Evolutionary conservation across 2,888 invertebrate genomes (phyloP), one percentile per base, ranked within the genome.

Genomic region (Synanthedon tipuliformis): DNA sequence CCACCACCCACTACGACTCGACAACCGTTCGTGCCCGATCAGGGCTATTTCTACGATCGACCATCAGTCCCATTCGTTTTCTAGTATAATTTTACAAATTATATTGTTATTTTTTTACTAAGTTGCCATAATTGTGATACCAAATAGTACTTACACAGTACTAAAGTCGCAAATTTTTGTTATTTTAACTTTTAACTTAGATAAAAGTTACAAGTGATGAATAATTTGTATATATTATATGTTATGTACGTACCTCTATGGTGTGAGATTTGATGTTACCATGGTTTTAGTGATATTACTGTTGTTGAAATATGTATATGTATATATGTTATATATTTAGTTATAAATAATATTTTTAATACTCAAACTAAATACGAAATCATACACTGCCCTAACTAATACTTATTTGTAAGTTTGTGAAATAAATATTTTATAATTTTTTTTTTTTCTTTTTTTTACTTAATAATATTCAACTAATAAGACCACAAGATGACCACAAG

Each of bases 91-190:
- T 27, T 23, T 34, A 40, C 23, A 34, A 10, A 49, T 11, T 11
- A 27, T 15, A 49, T 18, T 12, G 16, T 45, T 15, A 49, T 49
- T 52, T 53, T 53, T 55, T 64, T 59, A 60, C 59, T 68, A 70
- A 69, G 77, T 73, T 80, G 80, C 81, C 81, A 79, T 82, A 81
- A 78, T 75, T 82, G 82, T 85, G 83, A 86, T 86, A 84, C 82
- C 83, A 84, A 84, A 84, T n/a, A n/a, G 53, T 53, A 53, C 53
- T 53, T 52, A 40, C 71, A 16, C 51, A 56, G 56, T 57, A 56
- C 56, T 66, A 59, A 62, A 62, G 62, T 65, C 61, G 62, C 61
- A 60, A 60, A 56, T 48, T 56, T 54, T 61, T 61, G 56, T 62
- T 62, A 59, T 63, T 63, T 49, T 45, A 45, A 49, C 16, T 54